Evolutionary conservation across 2,113 vertebrate genomes (phyloP).

Genomic region (Pavo muticus): DNA sequence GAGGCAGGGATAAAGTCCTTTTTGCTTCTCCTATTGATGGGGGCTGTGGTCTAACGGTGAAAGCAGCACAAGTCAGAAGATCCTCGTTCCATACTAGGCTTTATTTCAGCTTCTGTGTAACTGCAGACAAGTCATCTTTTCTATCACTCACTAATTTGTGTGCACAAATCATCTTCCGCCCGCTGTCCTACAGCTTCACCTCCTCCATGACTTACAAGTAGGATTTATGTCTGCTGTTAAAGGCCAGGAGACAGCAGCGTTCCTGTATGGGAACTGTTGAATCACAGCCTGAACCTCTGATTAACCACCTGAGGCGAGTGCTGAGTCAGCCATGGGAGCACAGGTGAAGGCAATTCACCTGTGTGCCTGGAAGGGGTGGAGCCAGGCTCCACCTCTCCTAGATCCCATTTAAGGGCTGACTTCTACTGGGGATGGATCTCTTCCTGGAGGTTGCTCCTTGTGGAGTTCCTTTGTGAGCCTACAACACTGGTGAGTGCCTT

Average conservation of each 20-base stretch:
- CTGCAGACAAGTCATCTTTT: background rate
- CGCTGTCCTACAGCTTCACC: background rate
- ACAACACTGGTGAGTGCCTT: too few species aligned
- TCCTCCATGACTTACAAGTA: background rate
- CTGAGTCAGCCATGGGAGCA: too few species aligned
- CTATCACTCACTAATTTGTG: background rate
- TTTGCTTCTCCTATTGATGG: background rate
- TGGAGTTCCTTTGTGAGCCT: too few species aligned
- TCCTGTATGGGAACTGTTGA: too few species aligned
- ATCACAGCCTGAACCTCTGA: too few species aligned
- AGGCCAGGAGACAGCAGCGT: conserved; percentile 14
- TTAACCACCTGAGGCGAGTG: too few species aligned
- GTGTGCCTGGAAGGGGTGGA: too few species aligned
- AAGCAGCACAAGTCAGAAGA: background rate
- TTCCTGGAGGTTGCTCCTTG: too few species aligned
- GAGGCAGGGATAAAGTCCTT: background rate
- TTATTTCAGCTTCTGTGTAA: background rate
- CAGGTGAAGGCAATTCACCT: too few species aligned
- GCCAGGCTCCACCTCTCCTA: too few species aligned
- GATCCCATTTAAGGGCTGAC: too few species aligned
- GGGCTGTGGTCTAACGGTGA: background rate
- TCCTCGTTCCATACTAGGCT: background rate
- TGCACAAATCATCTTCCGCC: background rate
- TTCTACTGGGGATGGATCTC: too few species aligned
- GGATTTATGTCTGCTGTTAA: conserved; percentile 26